Conservation (phyloP, 2,113 vertebrate genomes). For the Siniperca chuatsi region DNA sequence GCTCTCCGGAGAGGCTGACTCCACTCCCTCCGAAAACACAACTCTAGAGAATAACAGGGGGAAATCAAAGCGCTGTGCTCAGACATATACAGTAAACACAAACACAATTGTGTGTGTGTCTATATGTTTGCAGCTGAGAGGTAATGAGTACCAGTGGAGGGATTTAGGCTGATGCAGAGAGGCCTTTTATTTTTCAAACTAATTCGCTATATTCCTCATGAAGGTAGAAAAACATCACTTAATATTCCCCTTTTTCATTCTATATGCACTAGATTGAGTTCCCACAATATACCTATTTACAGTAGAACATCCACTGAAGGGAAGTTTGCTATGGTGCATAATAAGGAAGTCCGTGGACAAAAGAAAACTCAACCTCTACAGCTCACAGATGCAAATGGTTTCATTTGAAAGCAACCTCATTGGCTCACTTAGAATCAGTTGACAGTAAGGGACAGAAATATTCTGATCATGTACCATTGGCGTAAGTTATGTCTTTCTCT, state of each 20-base stretch:
- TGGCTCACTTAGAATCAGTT: constrained; percentile 52
- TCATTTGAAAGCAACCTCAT: constrained; percentile 52
- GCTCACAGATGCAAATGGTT: constrained; percentile 65
- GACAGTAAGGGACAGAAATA: constrained; percentile 54
- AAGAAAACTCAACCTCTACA: constrained; percentile 54
- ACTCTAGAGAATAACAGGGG: constrained; percentile 42
- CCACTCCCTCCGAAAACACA: constrained; percentile 51
- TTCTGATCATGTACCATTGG: constrained; percentile 69
- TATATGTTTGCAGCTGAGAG: constrained; percentile 50
- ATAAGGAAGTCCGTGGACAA: constrained; percentile 56
- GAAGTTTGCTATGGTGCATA: constrained; percentile 52
- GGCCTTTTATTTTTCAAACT: constrained; percentile 46
- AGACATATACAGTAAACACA: constrained; percentile 54
- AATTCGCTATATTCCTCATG: constrained; percentile 34
- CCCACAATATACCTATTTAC: constrained; percentile 38
- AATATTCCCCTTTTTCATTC: constrained; percentile 37
- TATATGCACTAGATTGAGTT: constrained; percentile 31
- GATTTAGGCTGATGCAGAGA: constrained; percentile 53
- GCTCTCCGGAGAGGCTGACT: constrained; percentile 51
- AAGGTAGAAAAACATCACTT: constrained; percentile 29
- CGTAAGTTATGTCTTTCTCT: constrained; percentile 57
- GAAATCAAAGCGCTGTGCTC: constrained; percentile 51
- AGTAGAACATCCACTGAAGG: constrained; percentile 27
- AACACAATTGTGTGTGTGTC: constrained; percentile 34
- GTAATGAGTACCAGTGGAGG: constrained; percentile 49